Evolutionary conservation across 2,797 vertebrate genomes (phyloP).

Genomic region (Hoplostethus atlanticus): DNA sequence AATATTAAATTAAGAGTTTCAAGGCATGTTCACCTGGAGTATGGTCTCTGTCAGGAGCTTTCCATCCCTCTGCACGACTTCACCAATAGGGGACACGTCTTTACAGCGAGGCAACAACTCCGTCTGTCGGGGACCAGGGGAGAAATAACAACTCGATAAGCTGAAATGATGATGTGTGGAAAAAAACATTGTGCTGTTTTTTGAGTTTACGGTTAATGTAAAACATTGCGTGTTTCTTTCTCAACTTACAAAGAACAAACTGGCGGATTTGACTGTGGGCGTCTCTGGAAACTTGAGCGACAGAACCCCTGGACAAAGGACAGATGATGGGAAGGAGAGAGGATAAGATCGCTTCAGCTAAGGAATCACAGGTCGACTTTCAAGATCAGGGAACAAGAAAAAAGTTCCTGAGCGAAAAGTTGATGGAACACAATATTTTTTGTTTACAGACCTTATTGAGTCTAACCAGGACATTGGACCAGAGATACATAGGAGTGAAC

Average conservation of each 20-base stretch:
- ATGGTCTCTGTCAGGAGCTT: slow-evolving; percentile 92
- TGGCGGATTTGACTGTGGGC: slow-evolving; percentile 94
- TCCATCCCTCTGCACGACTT: slow-evolving; percentile 92
- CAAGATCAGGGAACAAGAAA: not conserved
- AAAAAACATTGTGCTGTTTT: not conserved
- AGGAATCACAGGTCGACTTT: not conserved
- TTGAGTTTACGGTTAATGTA: not conserved
- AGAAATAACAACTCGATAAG: slow-evolving; percentile 15
- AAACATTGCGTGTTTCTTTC: not conserved
- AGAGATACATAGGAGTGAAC: too few relatives aligned
- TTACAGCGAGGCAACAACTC: slow-evolving; percentile 93
- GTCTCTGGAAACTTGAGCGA: slow-evolving; percentile 96
- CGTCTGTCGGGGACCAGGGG: slow-evolving; percentile 80
- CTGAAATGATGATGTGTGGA: not conserved
- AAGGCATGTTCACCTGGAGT: slow-evolving; percentile 87
- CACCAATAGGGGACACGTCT: slow-evolving; percentile 88
- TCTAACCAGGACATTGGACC: not conserved
- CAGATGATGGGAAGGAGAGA: not conserved
- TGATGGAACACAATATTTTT: not conserved
- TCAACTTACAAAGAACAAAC: slow-evolving; percentile 94
- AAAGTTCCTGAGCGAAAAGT: too few relatives aligned
- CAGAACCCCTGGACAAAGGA: slow-evolving; percentile 88
- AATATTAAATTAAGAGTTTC: too few relatives aligned
- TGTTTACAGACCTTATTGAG: not conserved
- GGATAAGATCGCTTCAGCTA: not conserved